These are phyloP conservation scores for Noctua janthina DNA, from an alignment of 2,888 invertebrate species.

Conservation along the genomic window DNA sequence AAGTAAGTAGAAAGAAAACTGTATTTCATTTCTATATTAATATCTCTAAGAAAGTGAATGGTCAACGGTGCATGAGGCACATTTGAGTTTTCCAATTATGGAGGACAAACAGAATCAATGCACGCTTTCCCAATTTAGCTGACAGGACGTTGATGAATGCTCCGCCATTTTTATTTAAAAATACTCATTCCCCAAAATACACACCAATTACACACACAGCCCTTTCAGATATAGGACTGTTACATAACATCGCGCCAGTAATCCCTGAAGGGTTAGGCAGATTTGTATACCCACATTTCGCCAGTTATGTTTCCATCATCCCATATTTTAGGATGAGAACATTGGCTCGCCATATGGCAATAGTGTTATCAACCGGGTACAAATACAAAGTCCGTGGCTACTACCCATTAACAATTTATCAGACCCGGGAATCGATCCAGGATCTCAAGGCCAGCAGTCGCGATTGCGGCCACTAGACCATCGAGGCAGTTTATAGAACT, in stretches of 20 bases:
- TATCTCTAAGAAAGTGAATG: neutral
- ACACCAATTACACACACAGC: neutral
- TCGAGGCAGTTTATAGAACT: no score
- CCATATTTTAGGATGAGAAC: neutral
- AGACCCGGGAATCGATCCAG: no score
- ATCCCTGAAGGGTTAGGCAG: neutral
- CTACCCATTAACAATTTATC: no score
- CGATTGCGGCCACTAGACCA: no score
- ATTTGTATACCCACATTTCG: neutral
- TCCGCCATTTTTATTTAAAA: conserved; percentile 27
- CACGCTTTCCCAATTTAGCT: conserved; percentile 4
- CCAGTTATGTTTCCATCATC: neutral
- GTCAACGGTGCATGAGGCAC: neutral
- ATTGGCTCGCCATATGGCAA: no score
- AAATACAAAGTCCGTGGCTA: neutral
- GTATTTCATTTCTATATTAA: neutral
- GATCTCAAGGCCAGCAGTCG: no score
- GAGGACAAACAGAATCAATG: conserved; percentile 34
- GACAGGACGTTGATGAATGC: conserved; percentile 21
- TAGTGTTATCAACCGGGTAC: neutral
- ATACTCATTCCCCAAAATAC: neutral
- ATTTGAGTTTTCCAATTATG: conserved; percentile 19
- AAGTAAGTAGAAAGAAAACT: neutral
- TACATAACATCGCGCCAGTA: neutral
- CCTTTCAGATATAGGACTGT: neutral